Percentiles rank a stretch among this genome's conserved stretches.
Conservation (phyloP, 2,888 invertebrate species). For the Plemyria rubiginata region DNA sequence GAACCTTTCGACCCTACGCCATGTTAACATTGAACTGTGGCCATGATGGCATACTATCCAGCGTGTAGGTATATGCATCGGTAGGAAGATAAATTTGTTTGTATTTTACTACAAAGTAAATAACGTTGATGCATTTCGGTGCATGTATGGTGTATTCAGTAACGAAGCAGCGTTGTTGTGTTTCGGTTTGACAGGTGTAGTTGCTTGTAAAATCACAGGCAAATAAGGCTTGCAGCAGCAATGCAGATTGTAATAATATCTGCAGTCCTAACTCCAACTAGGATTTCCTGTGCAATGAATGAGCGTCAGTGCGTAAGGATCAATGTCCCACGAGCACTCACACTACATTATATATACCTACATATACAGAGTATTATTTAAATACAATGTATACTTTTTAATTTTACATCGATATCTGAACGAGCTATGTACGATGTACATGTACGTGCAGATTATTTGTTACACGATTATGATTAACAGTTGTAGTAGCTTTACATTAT, state of each 20-base stretch:
- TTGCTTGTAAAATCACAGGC: too few species aligned
- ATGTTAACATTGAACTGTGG: conserved; percentile 53
- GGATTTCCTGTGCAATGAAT: conserved; percentile 26
- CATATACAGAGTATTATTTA: not conserved
- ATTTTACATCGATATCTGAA: not conserved
- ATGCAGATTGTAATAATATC: conserved; percentile 19
- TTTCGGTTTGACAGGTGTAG: too few species aligned
- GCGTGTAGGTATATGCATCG: not conserved
- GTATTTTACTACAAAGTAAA: not conserved
- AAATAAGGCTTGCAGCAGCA: not conserved
- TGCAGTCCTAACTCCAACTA: conserved; percentile 25
- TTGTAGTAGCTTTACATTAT: too few species aligned
- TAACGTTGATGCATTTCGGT: not conserved
- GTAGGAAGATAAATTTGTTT: not conserved
- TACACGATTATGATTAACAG: too few species aligned
- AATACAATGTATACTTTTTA: not conserved
- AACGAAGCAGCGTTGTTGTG: too few species aligned
- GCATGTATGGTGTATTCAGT: not conserved
- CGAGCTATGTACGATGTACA: not conserved
- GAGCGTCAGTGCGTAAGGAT: conserved; percentile 26
- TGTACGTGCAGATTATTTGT: too few species aligned
- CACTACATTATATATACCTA: not conserved
- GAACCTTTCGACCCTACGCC: conserved; percentile 50
- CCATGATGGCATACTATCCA: conserved; percentile 22
- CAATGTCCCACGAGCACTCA: conserved; percentile 21